Base-by-base conservation (phyloP, 1,140 invertebrate genomes). In the Sitodiplosis mosellana region DNA sequence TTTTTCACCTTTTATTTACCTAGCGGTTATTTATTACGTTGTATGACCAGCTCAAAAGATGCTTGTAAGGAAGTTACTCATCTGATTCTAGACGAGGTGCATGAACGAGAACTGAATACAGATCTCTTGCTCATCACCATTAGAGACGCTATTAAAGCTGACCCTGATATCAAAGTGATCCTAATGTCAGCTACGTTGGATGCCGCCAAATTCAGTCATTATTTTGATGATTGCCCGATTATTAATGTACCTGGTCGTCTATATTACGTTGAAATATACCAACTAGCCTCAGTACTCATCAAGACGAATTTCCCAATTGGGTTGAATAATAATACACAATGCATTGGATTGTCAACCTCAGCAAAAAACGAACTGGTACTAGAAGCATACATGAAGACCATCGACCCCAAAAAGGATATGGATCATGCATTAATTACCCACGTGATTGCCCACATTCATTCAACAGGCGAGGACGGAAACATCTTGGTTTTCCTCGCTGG, bases 181-280 rank as follows among this genome's bases (percentile, higher is more conserved):
- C 69, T 97, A 1, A 97, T 97, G 91, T 95, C 90, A n/a, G 92
- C 93, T 6, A 87, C 89, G 2, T 75, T 92, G 55, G 82, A 93
- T 54, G 76, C 78, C 7, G 67, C 77, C 19, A 75, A 87, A 33
- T 89, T 95, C 64, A 71, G 77, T 21, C 76, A 52, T 15, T 78
- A 77, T 54, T 97, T 97, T 65, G 77, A 79, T 54, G 74, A 78
- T 45, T 80, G 81, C 53, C 76, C 77, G 0, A 73, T 90, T 11
- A 66, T 92, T n/a, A 72, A 71, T 36, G 81, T 95, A 46, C 81
- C 86, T 46, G 89, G 89, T 0, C 75, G 78, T 38, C 62, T 77
- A n/a, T 83, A 73, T 64, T 74, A 80, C 10, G 88, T 95, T 0
- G 75, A 85, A 44, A 73, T 78, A 78, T 48, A 85, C 80, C n/a